Evolutionary conservation across 2,113 vertebrate species (phyloP), one percentile per base, ranked within the genome.

Genomic region (Podarcis cretensis): DNA sequence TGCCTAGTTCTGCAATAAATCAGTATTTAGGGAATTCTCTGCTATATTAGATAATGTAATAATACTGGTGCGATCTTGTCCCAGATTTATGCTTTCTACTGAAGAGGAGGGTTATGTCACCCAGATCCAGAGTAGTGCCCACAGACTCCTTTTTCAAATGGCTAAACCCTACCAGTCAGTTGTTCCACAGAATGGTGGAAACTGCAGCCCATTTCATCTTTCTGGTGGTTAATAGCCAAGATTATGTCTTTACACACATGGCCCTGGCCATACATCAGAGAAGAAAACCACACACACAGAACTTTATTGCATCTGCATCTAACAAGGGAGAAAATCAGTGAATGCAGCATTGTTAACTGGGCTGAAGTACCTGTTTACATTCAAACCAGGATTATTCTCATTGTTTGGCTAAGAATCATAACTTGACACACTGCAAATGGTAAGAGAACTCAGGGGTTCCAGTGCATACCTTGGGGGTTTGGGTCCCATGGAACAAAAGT

Each of bases 1-100:
- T 83, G 75, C 74, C 59, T 0, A 0, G 12, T 91, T 92, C 77
- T 92, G 3, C 35, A 93, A 48, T 92, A 94, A 94, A 92, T 89
- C 57, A 91, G 77, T 75, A 91, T 21, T 94, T 91, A 83, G 77
- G 63, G 63, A 87, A 92, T 59, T 10, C 81, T 79, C 69, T 27
- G 90, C 12, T 87, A 74, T 48, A 18, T 87, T 30, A 16, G 43
- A 68, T 73, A 89, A 76, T 91, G 10, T 69, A 69, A 1, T 66
- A 68, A 2, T 48, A 48, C 48, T 7, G 25, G 63, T 63, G 63
- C 63, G 93, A 74, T 69, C 75, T 78, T 92, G 82, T 18, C 87
- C 81, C 82, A 35, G 85, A 83, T 87, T 90, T 43, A 85, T 9
- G 43, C 12, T 75, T 48, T 85, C 14, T 43, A 25, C 25, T 76